Evolutionary conservation across 2,797 vertebrate species (phyloP).

Genomic region (Epinephelus malabaricus): DNA sequence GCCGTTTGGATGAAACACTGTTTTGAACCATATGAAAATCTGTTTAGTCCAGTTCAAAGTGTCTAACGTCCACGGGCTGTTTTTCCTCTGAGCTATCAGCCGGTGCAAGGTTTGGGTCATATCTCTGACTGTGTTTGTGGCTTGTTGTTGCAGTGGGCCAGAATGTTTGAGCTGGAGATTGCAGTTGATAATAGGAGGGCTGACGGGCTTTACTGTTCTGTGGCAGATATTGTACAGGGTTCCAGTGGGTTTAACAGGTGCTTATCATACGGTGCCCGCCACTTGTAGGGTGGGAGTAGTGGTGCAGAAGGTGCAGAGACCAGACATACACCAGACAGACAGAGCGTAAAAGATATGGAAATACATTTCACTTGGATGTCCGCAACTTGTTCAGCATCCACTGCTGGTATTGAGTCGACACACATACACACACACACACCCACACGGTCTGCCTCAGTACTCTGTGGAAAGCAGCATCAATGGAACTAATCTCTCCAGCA

Average conservation of each 20-base stretch:
- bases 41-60: not conserved
- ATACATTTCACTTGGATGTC: conserved; percentile 12
- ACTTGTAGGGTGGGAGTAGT: conserved; percentile 18
- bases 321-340: conserved; percentile 9
- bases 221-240: conserved; percentile 20
- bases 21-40: not conserved
- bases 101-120: conserved; percentile 11
- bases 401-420: not conserved
- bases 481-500: conserved; percentile 67
- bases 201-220: conserved; percentile 45
- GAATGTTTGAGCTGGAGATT: conserved; percentile 54
- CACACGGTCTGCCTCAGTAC: not conserved
- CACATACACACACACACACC: conserved; percentile 4
- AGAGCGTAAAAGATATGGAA: not conserved
- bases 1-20: conserved; percentile 4
- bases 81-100: conserved; percentile 5
- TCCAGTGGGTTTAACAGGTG: conserved; percentile 45
- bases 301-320: not conserved
- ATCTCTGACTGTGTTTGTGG: conserved; percentile 40
- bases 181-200: conserved; percentile 50
- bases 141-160: conserved; percentile 36
- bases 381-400: conserved; percentile 12
- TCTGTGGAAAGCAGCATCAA: conserved; percentile 46
- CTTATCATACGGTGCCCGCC: conserved; percentile 10
- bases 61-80: not conserved